phyloP scores from a whole-genome alignment of 2,113 vertebrate genomes.

The Uria lomvia region DNA sequence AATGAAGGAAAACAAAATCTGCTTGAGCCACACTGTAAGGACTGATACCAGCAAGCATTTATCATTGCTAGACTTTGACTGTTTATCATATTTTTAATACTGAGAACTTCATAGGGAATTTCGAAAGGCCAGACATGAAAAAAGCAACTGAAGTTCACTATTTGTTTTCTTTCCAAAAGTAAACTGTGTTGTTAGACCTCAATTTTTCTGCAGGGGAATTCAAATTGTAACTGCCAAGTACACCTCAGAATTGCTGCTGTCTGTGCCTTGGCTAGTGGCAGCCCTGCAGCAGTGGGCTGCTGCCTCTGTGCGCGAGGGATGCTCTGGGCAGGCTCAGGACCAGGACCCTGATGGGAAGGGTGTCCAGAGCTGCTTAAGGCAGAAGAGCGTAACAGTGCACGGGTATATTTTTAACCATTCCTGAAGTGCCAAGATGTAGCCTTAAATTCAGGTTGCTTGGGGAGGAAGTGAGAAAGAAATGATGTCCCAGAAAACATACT shows the following conservation, averaged over 20 bases:
- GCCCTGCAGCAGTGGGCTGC: background rate
- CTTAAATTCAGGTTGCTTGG: background rate
- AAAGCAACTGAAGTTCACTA: background rate
- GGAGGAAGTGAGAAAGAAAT: background rate
- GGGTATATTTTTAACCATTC: background rate
- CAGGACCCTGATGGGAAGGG: background rate
- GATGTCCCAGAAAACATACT: background rate
- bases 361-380: background rate
- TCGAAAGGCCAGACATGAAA: background rate
- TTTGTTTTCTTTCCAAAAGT: background rate
- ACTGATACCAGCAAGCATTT: background rate
- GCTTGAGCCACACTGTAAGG: background rate
- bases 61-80: background rate
- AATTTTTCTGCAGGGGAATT: background rate
- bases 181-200: background rate
- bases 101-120: background rate
- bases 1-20: background rate
- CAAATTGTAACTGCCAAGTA: background rate
- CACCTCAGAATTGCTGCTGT: background rate
- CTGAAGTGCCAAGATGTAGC: background rate
- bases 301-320: background rate
- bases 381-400: background rate
- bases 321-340: background rate
- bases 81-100: background rate
- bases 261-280: background rate